Evolutionary conservation across 2,888 invertebrate genomes (phyloP).

Genomic region (Synergus japonicus): DNA sequence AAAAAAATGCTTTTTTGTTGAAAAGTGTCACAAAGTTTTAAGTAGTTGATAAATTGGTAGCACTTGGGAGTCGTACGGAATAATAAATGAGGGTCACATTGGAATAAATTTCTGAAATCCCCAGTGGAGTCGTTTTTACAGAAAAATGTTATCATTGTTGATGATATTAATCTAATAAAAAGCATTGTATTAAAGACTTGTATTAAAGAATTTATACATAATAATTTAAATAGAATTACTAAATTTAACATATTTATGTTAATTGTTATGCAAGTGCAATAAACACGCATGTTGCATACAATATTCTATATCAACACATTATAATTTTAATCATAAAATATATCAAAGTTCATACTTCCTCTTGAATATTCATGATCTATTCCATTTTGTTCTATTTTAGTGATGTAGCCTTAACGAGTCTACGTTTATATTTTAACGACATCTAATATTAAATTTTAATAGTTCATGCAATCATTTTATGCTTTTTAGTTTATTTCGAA

Average conservation of each 20-base stretch:
- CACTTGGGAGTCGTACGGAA: neutral
- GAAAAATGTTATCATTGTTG: too few relatives aligned
- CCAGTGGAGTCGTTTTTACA: neutral
- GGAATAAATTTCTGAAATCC: neutral
- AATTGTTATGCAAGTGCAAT: neutral
- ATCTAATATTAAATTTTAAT: neutral
- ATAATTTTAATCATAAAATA: conserved; percentile 3
- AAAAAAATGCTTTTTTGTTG: neutral
- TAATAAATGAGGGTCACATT: neutral
- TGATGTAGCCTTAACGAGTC: conserved; percentile 11
- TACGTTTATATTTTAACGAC: neutral
- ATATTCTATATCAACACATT: neutral
- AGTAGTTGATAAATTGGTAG: conserved; percentile 13
- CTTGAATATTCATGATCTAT: conserved; percentile 8
- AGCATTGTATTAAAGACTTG: too few relatives aligned
- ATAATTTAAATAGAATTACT: too few relatives aligned
- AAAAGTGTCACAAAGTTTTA: neutral
- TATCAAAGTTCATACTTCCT: conserved; percentile 20
- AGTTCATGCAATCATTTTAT: too few relatives aligned
- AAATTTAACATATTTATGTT: neutral
- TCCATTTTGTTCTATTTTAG: conserved; percentile 16
- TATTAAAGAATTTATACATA: too few relatives aligned
- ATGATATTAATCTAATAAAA: too few relatives aligned
- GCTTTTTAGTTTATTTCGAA: too few relatives aligned
- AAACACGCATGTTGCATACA: neutral